Base-by-base conservation (phyloP, 23 tunicate genomes). In the Ascidia mentula region DNA sequence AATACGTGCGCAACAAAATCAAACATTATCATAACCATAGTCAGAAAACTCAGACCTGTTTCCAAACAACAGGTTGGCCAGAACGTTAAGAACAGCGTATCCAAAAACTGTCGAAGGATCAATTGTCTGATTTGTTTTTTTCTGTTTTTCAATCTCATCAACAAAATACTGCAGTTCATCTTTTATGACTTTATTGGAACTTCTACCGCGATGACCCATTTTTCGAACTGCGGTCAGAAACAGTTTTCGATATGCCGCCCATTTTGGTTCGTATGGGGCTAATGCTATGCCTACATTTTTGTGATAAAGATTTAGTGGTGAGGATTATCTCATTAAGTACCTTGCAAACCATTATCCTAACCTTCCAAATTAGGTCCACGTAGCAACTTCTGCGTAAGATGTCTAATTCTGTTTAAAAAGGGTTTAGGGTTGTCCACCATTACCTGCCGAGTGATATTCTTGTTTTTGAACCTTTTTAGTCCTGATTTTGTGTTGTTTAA, bases 161-260 rank as follows among this genome's bases (percentile, higher is more conserved):
- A 70, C 76, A 18, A 81, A 31, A 39, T 70, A 81, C 6, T 31
- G 61, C 37, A 40, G 35, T 81, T 81, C 85, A 0, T 42, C 72
- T 24, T 38, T 70, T 30, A 81, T 72, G 5, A 46, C 31, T 22
- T 70, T 70, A 20, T 37, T 77, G 31, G 40, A 32, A 36, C 39
- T 42, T 45, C 18, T 45, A 15, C 18, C 18, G 12, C 53, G 18
- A 9, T 1, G 46, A 0, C 77, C 77, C 85, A 70, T 71, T 1
- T 70, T 72, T 35, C 75, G 77, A 76, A 81, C 71, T 9, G 59
- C 76, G 24, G 53, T 36, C 20, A 70, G 31, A 46, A 81, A 81
- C 2, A 81, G 18, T 39, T 81, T 81, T 20, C 85, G 77, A 30
- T 81, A 37, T 28, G 85, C 85, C n/a, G 46, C 53, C 85, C 85